Conservation (phyloP, 2,797 vertebrate genomes). For the Chiloscyllium punctatum region DNA sequence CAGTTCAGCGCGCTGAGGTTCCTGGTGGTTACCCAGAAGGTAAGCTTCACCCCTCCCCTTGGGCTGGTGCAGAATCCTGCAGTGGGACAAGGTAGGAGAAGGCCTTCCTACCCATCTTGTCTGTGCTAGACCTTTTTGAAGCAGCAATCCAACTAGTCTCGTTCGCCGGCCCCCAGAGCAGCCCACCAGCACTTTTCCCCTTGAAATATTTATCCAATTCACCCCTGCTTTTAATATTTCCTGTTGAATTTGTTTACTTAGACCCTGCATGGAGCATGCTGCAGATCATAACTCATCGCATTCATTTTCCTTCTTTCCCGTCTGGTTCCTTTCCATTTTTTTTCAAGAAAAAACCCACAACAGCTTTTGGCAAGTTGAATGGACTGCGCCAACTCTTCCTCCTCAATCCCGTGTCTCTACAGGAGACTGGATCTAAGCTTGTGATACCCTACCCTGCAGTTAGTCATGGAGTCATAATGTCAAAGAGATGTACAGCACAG, state of each 20-base stretch:
- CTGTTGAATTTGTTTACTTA: neutral
- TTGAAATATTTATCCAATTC: neutral
- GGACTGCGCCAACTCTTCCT: too few relatives aligned
- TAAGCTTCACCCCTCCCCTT: conserved; percentile 46
- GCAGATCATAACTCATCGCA: neutral
- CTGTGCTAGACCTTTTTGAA: neutral
- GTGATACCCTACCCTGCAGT: neutral
- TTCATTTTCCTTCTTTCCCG: neutral
- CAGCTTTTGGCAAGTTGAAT: too few relatives aligned
- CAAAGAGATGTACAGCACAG: too few relatives aligned
- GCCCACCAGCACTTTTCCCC: neutral
- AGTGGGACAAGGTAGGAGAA: neutral
- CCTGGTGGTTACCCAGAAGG: conserved; percentile 93
- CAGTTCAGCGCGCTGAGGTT: conserved; percentile 91
- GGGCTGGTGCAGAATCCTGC: neutral
- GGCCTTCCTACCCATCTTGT: neutral
- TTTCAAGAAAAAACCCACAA: neutral
- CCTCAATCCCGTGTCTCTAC: too few relatives aligned
- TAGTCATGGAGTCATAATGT: neutral
- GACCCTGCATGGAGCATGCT: neutral
- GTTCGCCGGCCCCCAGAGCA: neutral
- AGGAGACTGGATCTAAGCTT: neutral
- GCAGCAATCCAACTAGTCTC: neutral
- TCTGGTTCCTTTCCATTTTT: neutral
- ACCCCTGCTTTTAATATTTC: neutral